A percentile compares a stretch with the other conserved stretches of the same genome.
Conservation (phyloP, 2,113 vertebrate species). For the Hydropotes inermis region DNA sequence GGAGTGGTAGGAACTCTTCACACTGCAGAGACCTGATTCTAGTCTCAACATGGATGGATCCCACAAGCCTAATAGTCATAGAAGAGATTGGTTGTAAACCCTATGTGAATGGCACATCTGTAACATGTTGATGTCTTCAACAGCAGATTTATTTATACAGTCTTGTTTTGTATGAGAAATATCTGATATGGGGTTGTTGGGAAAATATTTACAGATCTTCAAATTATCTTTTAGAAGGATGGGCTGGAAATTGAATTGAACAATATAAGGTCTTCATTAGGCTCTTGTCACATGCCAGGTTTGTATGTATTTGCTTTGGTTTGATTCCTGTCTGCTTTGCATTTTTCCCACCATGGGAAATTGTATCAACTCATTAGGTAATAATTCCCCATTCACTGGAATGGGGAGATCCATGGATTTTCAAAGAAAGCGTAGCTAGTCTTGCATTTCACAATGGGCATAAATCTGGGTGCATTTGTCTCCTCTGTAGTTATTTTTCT, state of each 20-base stretch:
- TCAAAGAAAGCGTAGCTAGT: conserved; percentile 58
- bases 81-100: background rate
- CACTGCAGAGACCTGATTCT: background rate
- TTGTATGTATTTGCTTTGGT: conserved; percentile 64
- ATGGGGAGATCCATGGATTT: conserved; percentile 53
- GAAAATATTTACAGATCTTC: conserved; percentile 77
- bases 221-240: conserved; percentile 65
- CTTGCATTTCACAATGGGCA: conserved; percentile 71
- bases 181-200: conserved; percentile 63
- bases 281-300: background rate
- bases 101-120: conserved; percentile 57
- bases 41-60: background rate
- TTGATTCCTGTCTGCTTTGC: conserved; percentile 58
- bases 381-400: conserved; percentile 71
- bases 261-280: conserved; percentile 67
- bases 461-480: conserved; percentile 67
- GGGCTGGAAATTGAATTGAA: conserved; percentile 49
- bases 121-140: conserved; percentile 61
- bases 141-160: conserved; percentile 73
- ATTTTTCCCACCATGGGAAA: conserved; percentile 29
- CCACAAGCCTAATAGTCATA: background rate
- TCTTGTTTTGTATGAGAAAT: conserved; percentile 63
- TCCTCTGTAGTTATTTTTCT: conserved; percentile 74
- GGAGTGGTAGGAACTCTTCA: background rate
- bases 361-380: conserved; percentile 75